Percentiles rank a stretch among this genome's conserved stretches.
These are phyloP conservation scores for Chrysogorgia sp. DNA, from an alignment of 92 coral and sea anemone genomes.

Conservation along the genomic window DNA sequence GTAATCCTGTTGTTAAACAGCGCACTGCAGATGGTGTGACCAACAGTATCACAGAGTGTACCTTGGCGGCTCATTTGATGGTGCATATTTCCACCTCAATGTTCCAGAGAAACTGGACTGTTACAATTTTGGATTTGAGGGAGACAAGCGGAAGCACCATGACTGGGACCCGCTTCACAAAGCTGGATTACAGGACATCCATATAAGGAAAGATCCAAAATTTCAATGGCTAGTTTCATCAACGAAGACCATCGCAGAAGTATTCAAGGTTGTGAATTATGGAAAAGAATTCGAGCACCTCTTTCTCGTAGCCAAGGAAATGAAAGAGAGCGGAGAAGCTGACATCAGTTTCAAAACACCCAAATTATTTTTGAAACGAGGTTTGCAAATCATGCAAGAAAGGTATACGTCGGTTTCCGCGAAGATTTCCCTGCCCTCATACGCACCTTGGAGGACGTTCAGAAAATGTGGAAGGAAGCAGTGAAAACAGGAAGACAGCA, in stretches of 20 bases:
- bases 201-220: no score
- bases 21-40: no score
- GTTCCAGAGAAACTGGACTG: constrained; percentile 14
- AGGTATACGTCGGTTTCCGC: background rate
- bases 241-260: no score
- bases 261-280: constrained; percentile 6
- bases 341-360: no score
- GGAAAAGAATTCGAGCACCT: constrained; percentile 23
- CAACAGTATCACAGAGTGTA: no score
- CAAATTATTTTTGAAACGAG: no score
- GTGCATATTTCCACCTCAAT: constrained; percentile 12
- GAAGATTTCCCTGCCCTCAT: background rate
- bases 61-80: constrained; percentile 9
- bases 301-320: constrained; percentile 5
- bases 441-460: background rate
- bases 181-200: no score
- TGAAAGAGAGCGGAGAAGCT: background rate
- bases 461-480: constrained; percentile 12
- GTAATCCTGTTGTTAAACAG: constrained; percentile 11
- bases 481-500: constrained; percentile 2
- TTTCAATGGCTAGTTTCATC: no score
- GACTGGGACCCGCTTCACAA: background rate
- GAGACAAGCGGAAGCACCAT: background rate
- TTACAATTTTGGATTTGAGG: background rate
- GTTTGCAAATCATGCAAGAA: background rate